Conservation (phyloP, 2,113 vertebrate species). For the Phyllopteryx taeniolatus region DNA sequence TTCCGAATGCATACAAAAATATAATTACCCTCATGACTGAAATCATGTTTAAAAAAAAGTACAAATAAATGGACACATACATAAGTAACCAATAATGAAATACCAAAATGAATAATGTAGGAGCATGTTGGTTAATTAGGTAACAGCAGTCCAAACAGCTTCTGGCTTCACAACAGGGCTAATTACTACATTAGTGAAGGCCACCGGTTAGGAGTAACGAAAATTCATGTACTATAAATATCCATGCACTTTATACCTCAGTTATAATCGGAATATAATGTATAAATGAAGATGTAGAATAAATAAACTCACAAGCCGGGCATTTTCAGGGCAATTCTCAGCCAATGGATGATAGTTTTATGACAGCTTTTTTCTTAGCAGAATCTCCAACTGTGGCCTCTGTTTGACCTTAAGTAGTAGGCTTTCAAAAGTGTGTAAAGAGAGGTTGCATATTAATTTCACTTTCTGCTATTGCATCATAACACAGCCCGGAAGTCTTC, state of each 20-base stretch:
- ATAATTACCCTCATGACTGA: neutral
- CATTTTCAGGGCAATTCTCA: neutral
- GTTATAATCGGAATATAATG: neutral
- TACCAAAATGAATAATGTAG: conserved; percentile 15
- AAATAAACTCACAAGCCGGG: neutral
- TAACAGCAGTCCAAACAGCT: conserved; percentile 23
- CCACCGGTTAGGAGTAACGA: conserved; percentile 65
- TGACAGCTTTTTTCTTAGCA: no score
- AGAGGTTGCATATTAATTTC: neutral
- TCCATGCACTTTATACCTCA: conserved; percentile 24
- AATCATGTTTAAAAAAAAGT: neutral
- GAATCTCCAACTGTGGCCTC: neutral
- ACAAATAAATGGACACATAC: conserved; percentile 6
- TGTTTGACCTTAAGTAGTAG: neutral
- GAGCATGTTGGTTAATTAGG: conserved; percentile 11
- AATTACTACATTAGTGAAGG: conserved; percentile 53
- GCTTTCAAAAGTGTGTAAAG: neutral
- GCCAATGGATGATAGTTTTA: neutral
- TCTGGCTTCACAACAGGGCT: conserved; percentile 32
- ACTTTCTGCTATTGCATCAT: neutral
- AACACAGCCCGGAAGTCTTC: neutral
- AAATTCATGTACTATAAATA: conserved; percentile 17
- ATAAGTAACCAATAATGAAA: conserved; percentile 20
- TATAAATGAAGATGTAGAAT: neutral
- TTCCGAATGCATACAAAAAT: neutral